Base-by-base conservation (phyloP, 2,113 vertebrate species). In the Sebastes schlegelii region DNA sequence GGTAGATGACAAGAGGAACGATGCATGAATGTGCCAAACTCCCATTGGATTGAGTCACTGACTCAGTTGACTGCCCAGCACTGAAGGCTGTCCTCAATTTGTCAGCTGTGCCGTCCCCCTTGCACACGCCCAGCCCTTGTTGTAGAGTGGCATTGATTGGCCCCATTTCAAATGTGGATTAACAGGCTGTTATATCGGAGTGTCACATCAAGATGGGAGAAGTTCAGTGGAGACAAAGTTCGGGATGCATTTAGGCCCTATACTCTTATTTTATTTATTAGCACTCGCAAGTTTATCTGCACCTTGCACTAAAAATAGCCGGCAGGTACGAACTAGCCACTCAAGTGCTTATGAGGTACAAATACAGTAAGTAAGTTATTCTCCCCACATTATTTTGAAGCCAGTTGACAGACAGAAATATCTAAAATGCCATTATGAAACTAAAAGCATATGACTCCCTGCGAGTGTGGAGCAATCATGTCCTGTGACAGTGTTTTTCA, bases 81-180 rank as follows among this genome's bases (percentile, higher is more conserved):
- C 78, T 65, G 82, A 82, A 70, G 79, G 46, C 85, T 91, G 92
- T 60, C 90, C 91, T 87, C 78, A 77, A 75, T 90, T 89, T 86
- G 86, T 89, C 88, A 72, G 70, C 57, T 67, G 63, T 73, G 81
- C 60, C 58, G 75, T 76, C 46, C 73, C 49, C 75, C 12, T 34
- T 79, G 46, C 26, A 26, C 69, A 45, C 21, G 4, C 84, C 54
- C 69, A 75, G 46, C 60, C 42, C 26, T 69, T 79, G 85, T 86
- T 80, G 79, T 57, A 72, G 79, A 84, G 66, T 77, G 76, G 43
- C 88, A 94, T 93, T 84, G 92, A 94, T 93, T 66, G 91, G 5
- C 90, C 90, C 70, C 46, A 6, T 92, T 94, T 88, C 78, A 75
- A 67, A 84, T 84, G 90, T 90, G 78, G 90, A 92, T 92, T 90